Base-by-base conservation (phyloP, 2,888 invertebrate species). In the Rhagonycha lutea region DNA sequence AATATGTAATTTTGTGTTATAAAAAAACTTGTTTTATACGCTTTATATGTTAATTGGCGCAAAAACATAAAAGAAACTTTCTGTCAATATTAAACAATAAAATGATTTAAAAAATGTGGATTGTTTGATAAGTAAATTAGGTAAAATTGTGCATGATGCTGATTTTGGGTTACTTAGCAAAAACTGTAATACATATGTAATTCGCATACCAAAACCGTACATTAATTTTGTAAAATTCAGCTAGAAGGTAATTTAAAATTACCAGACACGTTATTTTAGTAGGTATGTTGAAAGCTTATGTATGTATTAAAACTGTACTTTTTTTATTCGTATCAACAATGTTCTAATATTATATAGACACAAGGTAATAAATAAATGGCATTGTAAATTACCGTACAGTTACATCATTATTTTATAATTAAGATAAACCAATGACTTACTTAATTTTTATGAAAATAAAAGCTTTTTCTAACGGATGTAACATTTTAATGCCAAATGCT, bases 291-390 rank as follows among this genome's bases (percentile, higher is more conserved):
- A 74, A 70, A 69, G 29, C 63, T 47, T 70, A 11, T 65, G 67
- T 74, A 70, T 69, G 69, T 72, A 73, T 73, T 73, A 73, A 73
- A 73, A 73, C 69, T 68, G 69, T 73, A 73, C 63, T 29, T 73
- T 72, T 72, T 73, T 69, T 62, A 62, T 69, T 69, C 61, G 23
- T 23, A n/a, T 29, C 69, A 63, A 69, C 7, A 73, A 68, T 60
- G 68, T 67, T 72, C 67, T 72, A 72, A 63, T 72, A 72, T 65
- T 72, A 72, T 72, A 65, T 67, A 72, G 71, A 72, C 65, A 60
- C 72, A 61, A 61, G 61, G 72, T 61, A 72, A 72, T 72, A 72
- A 72, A 68, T 73, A 73, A 73, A 69, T 73, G 69, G 61, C 47
- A 69, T 32, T 73, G 69, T 73, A 73, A 73, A 69, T 73, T 63